These are phyloP conservation scores for Macquaria ambigua DNA, from an alignment of 2,113 vertebrate species.

Conservation along the genomic window DNA sequence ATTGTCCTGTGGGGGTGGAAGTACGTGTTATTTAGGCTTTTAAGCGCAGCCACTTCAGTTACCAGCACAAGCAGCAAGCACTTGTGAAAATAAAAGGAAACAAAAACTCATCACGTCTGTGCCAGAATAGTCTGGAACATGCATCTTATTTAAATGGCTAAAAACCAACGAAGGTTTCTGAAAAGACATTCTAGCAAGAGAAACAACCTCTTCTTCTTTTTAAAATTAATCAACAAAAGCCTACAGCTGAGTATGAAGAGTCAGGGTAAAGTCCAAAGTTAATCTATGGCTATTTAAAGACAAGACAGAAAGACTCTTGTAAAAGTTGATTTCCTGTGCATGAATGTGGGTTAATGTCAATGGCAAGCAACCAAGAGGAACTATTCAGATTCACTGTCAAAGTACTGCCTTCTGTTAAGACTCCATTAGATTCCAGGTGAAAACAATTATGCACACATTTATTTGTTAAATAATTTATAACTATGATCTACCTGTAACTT, in stretches of 20 bases:
- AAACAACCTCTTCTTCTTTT: conserved; percentile 9
- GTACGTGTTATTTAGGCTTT: neutral
- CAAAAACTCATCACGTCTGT: conserved; percentile 39
- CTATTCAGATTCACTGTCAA: neutral
- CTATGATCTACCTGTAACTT: neutral
- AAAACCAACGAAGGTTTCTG: conserved; percentile 19
- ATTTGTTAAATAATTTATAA: neutral
- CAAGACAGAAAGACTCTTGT: conserved; percentile 1
- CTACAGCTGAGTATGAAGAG: conserved; percentile 25
- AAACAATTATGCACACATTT: conserved; percentile 2
- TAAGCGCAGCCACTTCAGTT: conserved; percentile 21
- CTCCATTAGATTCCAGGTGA: neutral
- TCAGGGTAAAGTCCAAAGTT: conserved; percentile 61
- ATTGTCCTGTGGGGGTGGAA: conserved; percentile 14
- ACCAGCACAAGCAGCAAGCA: neutral
- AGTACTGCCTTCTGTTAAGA: neutral
- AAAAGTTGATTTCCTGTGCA: conserved; percentile 38
- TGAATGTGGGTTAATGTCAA: conserved; percentile 57
- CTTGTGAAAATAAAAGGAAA: neutral
- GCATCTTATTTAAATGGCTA: conserved; percentile 37
- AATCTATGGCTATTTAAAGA: conserved; percentile 45
- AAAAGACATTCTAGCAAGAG: conserved; percentile 28
- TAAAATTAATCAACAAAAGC: conserved; percentile 19
- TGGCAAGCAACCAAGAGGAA: too few species aligned
- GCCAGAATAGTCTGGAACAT: conserved; percentile 18